phyloP scores from a whole-genome alignment of 2,797 vertebrate genomes.

The Merluccius polli region DNA sequence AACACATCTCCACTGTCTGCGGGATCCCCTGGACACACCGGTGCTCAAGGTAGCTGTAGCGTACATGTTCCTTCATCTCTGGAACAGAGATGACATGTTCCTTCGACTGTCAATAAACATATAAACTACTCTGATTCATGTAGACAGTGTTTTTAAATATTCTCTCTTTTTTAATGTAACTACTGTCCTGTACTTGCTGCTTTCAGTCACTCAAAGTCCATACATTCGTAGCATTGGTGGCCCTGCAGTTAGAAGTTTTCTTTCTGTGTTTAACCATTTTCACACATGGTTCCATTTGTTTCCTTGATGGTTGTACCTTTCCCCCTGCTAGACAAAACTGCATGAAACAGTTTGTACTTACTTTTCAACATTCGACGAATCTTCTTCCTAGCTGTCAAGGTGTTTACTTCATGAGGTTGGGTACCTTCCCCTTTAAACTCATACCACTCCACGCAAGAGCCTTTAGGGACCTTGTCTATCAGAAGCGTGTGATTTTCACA shows the following conservation, averaged over 20 bases:
- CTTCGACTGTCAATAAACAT: neutral
- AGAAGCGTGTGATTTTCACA: slow-evolving; percentile 39
- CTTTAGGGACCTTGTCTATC: neutral
- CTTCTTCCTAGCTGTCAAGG: neutral
- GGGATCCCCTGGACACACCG: slow-evolving; percentile 21
- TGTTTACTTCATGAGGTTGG: slow-evolving; percentile 20
- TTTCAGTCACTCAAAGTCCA: neutral
- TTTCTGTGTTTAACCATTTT: no score
- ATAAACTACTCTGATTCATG: neutral
- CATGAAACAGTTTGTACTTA: no score
- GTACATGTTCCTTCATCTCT: slow-evolving; percentile 52
- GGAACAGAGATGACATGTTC: slow-evolving; percentile 22
- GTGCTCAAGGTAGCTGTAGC: slow-evolving; percentile 65
- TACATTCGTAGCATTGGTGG: no score
- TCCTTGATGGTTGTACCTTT: no score
- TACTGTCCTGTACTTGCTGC: slow-evolving; percentile 34
- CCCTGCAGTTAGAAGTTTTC: no score
- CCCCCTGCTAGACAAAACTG: no score
- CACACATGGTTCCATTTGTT: no score
- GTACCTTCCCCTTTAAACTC: slow-evolving; percentile 34
- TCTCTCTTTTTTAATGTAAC: neutral
- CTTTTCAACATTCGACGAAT: no score
- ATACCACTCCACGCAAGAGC: slow-evolving; percentile 50
- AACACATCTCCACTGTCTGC: slow-evolving; percentile 48
- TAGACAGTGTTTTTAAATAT: neutral